A percentile compares a stretch with the other conserved stretches of the same genome.
Evolutionary conservation across 2,113 vertebrate genomes (phyloP).

Genomic region (Glaucomys volans): DNA sequence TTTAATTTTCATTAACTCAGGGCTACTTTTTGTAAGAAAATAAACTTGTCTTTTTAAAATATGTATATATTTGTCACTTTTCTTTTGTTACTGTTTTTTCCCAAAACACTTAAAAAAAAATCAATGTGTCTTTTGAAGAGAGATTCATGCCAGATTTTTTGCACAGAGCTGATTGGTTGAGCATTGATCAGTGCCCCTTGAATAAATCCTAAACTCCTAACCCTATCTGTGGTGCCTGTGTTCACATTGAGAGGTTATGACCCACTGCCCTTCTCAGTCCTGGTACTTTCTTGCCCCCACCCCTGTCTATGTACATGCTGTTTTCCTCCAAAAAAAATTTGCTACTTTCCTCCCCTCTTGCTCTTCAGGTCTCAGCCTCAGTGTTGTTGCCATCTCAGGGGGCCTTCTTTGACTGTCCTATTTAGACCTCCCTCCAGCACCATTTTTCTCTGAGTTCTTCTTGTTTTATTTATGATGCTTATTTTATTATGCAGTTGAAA

Average conservation of each 20-base stretch:
- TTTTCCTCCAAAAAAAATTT: too few species aligned
- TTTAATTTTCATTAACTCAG: neutral
- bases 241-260: fast-evolving
- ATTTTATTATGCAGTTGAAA: neutral
- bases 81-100: neutral
- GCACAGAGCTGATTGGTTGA: neutral
- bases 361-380: neutral
- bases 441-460: neutral
- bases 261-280: neutral
- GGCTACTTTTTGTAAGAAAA: neutral
- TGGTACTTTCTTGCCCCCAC: fast-evolving
- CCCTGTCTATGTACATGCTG: too few species aligned
- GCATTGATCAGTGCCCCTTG: too few species aligned
- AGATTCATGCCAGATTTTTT: neutral
- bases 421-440: fast-evolving
- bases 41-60: neutral
- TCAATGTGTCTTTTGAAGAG: fast-evolving
- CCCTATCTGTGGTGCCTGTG: too few species aligned
- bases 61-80: neutral
- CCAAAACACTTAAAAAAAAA: neutral
- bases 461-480: neutral
- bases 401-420: neutral
- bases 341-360: too few species aligned
- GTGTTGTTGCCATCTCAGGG: neutral
- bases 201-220: too few species aligned